A percentile compares a stretch with the other conserved stretches of the same genome.
Evolutionary conservation across 2,888 invertebrate genomes (phyloP).

Genomic region (Ophioninae sp.): DNA sequence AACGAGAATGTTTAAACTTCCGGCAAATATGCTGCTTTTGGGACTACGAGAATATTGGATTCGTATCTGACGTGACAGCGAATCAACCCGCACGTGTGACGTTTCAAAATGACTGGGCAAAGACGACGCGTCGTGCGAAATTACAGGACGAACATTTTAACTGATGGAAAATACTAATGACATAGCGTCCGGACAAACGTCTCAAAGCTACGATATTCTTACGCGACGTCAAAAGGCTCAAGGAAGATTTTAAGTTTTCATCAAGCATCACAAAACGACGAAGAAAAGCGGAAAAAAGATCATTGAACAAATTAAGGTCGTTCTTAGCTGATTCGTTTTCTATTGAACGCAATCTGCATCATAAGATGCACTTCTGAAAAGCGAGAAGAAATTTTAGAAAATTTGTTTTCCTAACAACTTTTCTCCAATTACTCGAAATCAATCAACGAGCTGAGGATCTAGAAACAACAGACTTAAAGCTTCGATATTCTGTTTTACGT

Average conservation of each 20-base stretch:
- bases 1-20: conserved; percentile 2
- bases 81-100: conserved; percentile 65
- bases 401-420: too few relatives aligned
- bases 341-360: neutral
- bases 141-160: conserved; percentile 13
- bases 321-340: neutral
- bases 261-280: neutral
- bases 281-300: neutral
- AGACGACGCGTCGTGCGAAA: conserved; percentile 43
- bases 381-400: too few relatives aligned
- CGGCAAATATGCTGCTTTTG: neutral
- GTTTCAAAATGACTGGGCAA: conserved; percentile 19
- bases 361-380: neutral
- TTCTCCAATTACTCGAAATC: too few relatives aligned
- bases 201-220: conserved; percentile 25
- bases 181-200: conserved; percentile 17
- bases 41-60: neutral
- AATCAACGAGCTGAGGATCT: too few relatives aligned
- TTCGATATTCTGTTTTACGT: too few relatives aligned
- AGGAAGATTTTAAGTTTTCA: neutral
- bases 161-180: conserved; percentile 51
- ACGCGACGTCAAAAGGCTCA: neutral
- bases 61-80: conserved; percentile 13
- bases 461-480: too few relatives aligned
- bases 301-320: neutral